Conservation (phyloP, 2,888 invertebrate genomes). For the Trissoscelio sp. region DNA sequence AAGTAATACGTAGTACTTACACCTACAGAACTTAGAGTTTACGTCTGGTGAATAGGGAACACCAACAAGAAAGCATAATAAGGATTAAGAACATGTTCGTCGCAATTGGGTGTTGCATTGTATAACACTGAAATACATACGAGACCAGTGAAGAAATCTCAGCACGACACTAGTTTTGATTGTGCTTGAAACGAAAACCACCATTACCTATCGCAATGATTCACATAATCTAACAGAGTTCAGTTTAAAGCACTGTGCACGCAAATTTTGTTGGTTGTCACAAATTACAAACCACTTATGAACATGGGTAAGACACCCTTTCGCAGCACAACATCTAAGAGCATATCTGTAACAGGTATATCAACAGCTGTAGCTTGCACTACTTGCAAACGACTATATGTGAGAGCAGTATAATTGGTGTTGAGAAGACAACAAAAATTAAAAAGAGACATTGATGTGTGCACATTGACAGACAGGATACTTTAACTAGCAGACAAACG, state of each 20-base stretch:
- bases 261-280: too few relatives aligned
- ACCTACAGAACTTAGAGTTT: slow-evolving; percentile 23
- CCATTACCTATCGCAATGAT: not conserved
- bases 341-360: slow-evolving; percentile 53
- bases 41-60: slow-evolving; percentile 38
- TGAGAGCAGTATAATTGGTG: not conserved
- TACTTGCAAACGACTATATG: slow-evolving; percentile 10
- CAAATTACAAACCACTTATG: not conserved
- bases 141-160: slow-evolving; percentile 8
- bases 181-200: not conserved
- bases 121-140: slow-evolving; percentile 15
- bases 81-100: slow-evolving; percentile 7
- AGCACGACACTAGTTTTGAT: slow-evolving; percentile 21
- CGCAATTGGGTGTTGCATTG: slow-evolving; percentile 29
- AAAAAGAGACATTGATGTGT: not conserved
- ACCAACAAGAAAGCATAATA: slow-evolving; percentile 22
- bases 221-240: too few relatives aligned
- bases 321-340: slow-evolving; percentile 7
- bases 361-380: slow-evolving; percentile 35
- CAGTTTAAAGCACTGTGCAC: too few relatives aligned
- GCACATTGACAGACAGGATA: not conserved
- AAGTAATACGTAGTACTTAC: too few relatives aligned
- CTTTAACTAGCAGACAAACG: slow-evolving; percentile 43
- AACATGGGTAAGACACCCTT: slow-evolving; percentile 2
- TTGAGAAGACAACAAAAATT: too few relatives aligned